Conservation (phyloP, 2,797 vertebrate genomes). For the Holocentrus rufus region DNA sequence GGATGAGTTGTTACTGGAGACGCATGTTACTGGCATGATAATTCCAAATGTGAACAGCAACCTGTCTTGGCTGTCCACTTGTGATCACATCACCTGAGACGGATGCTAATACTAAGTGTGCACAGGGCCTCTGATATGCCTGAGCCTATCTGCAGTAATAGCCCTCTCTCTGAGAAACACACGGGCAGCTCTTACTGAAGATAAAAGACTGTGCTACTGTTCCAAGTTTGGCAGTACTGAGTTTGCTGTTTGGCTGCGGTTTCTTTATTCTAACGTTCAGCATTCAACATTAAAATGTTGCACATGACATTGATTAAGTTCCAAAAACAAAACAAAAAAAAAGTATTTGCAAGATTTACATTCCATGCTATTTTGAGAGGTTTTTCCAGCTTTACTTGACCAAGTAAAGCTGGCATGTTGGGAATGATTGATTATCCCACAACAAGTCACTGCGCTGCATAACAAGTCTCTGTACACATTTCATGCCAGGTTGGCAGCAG, state of each 20-base stretch:
- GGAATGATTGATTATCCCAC: slow-evolving; percentile 6
- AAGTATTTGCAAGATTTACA: too few species aligned
- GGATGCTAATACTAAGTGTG: too few species aligned
- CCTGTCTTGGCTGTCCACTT: too few species aligned
- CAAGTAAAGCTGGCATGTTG: too few species aligned
- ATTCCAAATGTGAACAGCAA: too few species aligned
- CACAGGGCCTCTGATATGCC: background rate
- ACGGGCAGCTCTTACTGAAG: background rate
- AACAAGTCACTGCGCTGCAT: background rate
- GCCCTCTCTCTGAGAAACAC: background rate
- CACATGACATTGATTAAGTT: background rate
- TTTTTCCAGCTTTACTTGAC: too few species aligned
- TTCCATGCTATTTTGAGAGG: background rate
- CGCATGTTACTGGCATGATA: too few species aligned
- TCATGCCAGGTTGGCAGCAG: slow-evolving; percentile 83
- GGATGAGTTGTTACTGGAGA: too few species aligned
- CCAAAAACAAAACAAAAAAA: too few species aligned
- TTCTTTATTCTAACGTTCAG: background rate
- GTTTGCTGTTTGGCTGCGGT: background rate
- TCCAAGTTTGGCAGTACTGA: background rate
- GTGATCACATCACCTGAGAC: too few species aligned
- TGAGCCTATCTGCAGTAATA: background rate
- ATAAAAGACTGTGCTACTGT: background rate
- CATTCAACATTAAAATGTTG: background rate
- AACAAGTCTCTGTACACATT: background rate